Percentiles rank a stretch among this genome's conserved stretches.
These are phyloP conservation scores for Myzus persicae DNA, from an alignment of 1,140 invertebrate species.

Conservation along the genomic window DNA sequence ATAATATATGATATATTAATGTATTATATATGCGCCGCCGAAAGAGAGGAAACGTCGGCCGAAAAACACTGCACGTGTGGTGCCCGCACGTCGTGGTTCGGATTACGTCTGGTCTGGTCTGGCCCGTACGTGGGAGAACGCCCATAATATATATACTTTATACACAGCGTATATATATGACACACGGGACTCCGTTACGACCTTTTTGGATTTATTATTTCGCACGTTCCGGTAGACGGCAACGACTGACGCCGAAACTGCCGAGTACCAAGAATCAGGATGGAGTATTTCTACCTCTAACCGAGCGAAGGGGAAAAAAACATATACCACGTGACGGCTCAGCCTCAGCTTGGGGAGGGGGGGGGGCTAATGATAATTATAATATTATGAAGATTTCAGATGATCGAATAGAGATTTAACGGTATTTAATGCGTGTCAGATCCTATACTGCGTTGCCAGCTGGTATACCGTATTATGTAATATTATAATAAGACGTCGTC, in stretches of 20 bases:
- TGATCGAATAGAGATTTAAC: background rate
- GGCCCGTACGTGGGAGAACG: slow-evolving; percentile 8
- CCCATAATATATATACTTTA: background rate
- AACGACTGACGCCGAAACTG: no score
- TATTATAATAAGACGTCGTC: background rate
- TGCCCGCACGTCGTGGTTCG: slow-evolving; percentile 26
- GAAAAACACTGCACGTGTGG: slow-evolving; percentile 39
- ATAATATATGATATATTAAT: background rate
- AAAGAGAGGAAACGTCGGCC: slow-evolving; percentile 12
- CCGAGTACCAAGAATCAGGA: background rate
- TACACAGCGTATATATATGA: background rate
- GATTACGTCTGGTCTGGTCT: background rate
- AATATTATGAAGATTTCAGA: background rate
- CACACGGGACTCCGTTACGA: background rate
- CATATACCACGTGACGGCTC: background rate
- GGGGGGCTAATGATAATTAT: no score
- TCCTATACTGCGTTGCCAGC: background rate
- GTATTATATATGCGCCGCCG: background rate
- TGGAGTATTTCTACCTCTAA: background rate
- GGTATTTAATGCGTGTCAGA: background rate
- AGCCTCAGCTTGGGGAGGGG: no score
- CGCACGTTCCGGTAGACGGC: background rate
- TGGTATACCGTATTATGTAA: background rate
- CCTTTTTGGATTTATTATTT: background rate
- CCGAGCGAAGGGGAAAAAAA: background rate